phyloP scores from a whole-genome alignment of 1,140 invertebrate genomes.

The Lepidurus packardi region DNA sequence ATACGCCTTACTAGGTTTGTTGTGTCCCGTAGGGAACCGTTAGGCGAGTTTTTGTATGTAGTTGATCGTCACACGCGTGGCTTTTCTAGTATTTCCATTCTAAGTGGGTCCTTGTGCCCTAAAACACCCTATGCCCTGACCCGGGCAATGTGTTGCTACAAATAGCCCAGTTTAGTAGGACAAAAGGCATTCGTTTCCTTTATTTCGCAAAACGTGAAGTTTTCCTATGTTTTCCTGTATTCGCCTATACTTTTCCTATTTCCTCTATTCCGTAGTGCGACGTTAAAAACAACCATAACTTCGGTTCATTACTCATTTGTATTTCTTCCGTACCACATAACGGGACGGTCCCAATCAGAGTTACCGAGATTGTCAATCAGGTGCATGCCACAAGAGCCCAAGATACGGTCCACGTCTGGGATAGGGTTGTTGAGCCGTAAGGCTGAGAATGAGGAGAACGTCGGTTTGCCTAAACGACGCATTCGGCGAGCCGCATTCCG shows the following conservation, averaged over 20 bases:
- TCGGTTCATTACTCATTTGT: background rate
- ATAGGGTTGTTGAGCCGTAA: constrained; percentile 58
- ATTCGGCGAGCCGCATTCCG: constrained; percentile 62
- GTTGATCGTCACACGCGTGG: background rate
- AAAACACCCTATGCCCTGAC: background rate
- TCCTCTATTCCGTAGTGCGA: too few relatives aligned
- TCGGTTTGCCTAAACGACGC: constrained; percentile 51
- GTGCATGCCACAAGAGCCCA: constrained; percentile 49
- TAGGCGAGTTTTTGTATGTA: background rate
- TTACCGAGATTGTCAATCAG: constrained; percentile 31
- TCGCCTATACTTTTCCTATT: too few relatives aligned
- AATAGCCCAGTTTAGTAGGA: constrained; percentile 5
- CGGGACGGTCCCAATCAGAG: constrained; percentile 32
- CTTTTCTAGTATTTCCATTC: background rate
- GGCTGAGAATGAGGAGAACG: constrained; percentile 54
- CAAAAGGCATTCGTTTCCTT: background rate
- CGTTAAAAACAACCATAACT: too few relatives aligned
- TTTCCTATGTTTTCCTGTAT: too few relatives aligned
- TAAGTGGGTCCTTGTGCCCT: background rate
- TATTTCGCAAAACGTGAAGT: background rate
- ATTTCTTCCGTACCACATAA: constrained; percentile 31
- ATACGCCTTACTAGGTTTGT: background rate
- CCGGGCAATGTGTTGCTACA: background rate
- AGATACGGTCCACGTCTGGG: constrained; percentile 53
- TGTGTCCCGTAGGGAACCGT: background rate